Base-by-base conservation (phyloP, 2,797 vertebrate genomes). In the Urosaurus nigricauda region DNA sequence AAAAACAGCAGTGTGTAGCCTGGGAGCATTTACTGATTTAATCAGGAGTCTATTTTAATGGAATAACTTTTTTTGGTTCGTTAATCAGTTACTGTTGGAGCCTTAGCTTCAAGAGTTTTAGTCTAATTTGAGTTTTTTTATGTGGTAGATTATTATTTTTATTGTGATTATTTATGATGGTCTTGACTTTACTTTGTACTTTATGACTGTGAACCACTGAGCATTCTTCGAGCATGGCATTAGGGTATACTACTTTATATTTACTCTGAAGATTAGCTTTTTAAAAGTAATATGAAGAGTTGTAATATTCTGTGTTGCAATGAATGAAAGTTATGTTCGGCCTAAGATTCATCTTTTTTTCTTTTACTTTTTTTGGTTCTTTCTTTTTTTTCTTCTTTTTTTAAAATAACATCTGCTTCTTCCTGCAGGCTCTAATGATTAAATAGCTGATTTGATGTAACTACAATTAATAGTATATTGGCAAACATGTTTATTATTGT, bases 361-460 rank as follows among this genome's bases (percentile, higher is more conserved):
- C 11, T 71, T 81, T 65, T 24, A 26, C 6, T 26, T 26, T 24
- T 65, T 60, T 47, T 47, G 47, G 47, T 47, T 13, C 58, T 60
- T 7, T 65, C 2, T 26, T 65, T 8, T 65, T 58, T 6, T 26
- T 65, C 63, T 65, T 29, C 24, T 65, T 65, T 26, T 65, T 65
- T 65, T 8, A 51, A 26, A 65, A 26, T 65, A 82, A 56, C 17
- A 75, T 75, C 16, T 70, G 11, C 88, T 94, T 92, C 87, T 75
- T 91, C 47, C 74, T 87, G 37, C 21, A 73, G 82, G 86, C 1
- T 89, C 88, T 91, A 87, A 90, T 84, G 81, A 88, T 88, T 92
- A 94, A 91, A 81, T 82, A 71, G 4, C 80, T 86, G 24, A 90
- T 93, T 92, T 90, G 21, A 73, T 92, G 89, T 47, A 53, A 87